These are phyloP conservation scores for Clitarchus hookeri DNA, from an alignment of 2,888 invertebrate genomes.

Conservation along the genomic window DNA sequence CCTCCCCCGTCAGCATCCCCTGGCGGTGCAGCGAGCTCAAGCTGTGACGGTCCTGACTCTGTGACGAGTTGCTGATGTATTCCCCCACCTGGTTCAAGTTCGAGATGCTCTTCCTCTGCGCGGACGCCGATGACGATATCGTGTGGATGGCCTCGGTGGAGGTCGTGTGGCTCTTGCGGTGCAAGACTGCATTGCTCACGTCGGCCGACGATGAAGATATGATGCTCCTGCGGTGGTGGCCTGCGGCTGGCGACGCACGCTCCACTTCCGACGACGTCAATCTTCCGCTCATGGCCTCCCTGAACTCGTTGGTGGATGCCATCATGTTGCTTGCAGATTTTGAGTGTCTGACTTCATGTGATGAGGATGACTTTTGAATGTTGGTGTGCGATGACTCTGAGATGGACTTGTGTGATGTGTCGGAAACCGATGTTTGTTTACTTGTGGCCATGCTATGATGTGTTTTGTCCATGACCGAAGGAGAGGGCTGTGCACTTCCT, in stretches of 20 bases:
- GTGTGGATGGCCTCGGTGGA: conserved; percentile 75
- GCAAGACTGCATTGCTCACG: conserved; percentile 75
- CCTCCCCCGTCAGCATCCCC: conserved; percentile 46
- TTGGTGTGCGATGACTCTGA: background rate
- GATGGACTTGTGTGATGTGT: background rate
- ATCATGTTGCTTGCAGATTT: conserved; percentile 28
- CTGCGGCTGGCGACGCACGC: conserved; percentile 44
- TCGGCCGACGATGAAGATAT: conserved; percentile 73
- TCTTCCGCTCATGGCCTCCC: conserved; percentile 56
- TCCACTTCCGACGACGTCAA: conserved; percentile 46
- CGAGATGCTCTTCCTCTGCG: conserved; percentile 78
- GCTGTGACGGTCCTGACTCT: conserved; percentile 74
- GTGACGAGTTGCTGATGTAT: conserved; percentile 67
- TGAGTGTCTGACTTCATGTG: conserved; percentile 30
- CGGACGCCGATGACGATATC: conserved; percentile 68
- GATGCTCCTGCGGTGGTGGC: conserved; percentile 74
- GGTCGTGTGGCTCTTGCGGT: conserved; percentile 71
- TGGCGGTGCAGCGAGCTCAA: conserved; percentile 79
- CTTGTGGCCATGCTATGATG: background rate
- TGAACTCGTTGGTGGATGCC: conserved; percentile 58
- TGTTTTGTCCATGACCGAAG: background rate
- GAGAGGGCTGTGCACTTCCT: background rate
- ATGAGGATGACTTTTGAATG: conserved; percentile 30
- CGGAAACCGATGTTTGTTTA: background rate
- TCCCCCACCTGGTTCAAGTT: conserved; percentile 77